Base-by-base conservation (phyloP, 2,113 vertebrate species). In the Oncorhynchus mykiss region DNA sequence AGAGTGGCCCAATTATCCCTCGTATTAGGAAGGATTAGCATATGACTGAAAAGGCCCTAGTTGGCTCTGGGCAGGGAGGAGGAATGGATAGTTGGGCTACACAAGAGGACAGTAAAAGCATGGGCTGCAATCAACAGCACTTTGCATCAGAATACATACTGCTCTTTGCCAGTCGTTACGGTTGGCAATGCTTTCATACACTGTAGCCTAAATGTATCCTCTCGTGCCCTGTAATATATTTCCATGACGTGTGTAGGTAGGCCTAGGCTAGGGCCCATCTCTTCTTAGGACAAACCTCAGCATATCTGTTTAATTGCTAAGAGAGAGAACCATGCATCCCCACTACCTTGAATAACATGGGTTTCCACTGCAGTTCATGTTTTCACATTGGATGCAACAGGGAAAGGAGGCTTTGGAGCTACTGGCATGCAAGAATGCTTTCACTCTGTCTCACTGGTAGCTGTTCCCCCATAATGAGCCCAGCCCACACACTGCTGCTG, bases 1-100 rank as follows among this genome's bases (percentile, higher is more conserved):
- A 89, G 88, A 90, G 83, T 85, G 78, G 88, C 80, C 84, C 86
- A 92, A 91, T 90, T 91, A 91, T 82, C 80, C 84, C 89, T 87
- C 81, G 90, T 91, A 90, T 89, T 83, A 90, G 80, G 80, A 85
- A 16, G 91, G 89, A 92, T 93, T 92, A 93, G 91, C 90, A 93
- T 92, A 90, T 82, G 87, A 90, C 89, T 92, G 88, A 91, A 91
- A 89, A 92, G 89, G 78, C 87, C 91, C 91, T 87, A 78, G 77
- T 85, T 86, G 82, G 80, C 84, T 82, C 45, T 64, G 78, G 81
- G 87, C 77, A 86, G 25, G 78, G 54, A 87, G 88, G 82, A 83
- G 88, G 78, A 59, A 83, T 76, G 76, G 86, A 79, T 76, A 80
- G 78, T 54, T 14, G 5, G 5, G 51, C 51, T 16, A 18, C 80